These are phyloP conservation scores for Nestor notabilis DNA, from an alignment of 2,113 vertebrate species.

Conservation along the genomic window DNA sequence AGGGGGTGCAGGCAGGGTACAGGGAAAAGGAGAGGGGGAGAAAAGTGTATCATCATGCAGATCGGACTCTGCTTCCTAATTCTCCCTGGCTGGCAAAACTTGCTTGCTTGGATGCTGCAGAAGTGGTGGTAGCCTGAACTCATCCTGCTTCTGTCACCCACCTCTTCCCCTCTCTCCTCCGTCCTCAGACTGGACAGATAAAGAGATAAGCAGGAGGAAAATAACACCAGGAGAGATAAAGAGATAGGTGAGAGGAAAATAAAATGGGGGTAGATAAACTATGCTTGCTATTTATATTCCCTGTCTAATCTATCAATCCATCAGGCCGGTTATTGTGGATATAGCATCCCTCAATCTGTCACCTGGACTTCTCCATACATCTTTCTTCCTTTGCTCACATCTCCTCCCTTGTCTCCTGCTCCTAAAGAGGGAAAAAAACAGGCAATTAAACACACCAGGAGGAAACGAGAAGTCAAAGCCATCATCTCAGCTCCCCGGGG, in stretches of 20 bases:
- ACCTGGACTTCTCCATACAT: conserved; percentile 55
- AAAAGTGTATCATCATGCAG: not conserved
- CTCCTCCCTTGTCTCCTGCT: not conserved
- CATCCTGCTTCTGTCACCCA: conserved; percentile 18
- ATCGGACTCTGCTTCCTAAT: not conserved
- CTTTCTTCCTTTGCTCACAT: conserved; percentile 37
- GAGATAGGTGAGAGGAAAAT: conserved; percentile 52
- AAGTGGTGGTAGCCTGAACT: not conserved
- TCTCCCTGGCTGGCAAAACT: not conserved
- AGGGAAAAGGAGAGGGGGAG: not conserved
- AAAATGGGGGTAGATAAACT: conserved; percentile 64
- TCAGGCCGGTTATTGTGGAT: conserved; percentile 20
- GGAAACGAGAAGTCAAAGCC: not conserved
- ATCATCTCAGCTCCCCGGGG: not conserved
- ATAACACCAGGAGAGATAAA: conserved; percentile 65
- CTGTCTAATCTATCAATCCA: conserved; percentile 67
- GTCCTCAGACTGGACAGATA: conserved; percentile 32
- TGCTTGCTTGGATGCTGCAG: not conserved
- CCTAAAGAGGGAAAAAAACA: not conserved
- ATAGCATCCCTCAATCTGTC: conserved; percentile 56
- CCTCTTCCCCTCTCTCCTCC: not conserved
- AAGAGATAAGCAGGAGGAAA: conserved; percentile 49
- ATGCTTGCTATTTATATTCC: conserved; percentile 67
- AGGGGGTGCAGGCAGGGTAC: rapidly evolving
- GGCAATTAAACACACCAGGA: conserved; percentile 42